These are phyloP conservation scores for Zenarchopterus dispar DNA, from an alignment of 2,797 vertebrate species.

Conservation along the genomic window DNA sequence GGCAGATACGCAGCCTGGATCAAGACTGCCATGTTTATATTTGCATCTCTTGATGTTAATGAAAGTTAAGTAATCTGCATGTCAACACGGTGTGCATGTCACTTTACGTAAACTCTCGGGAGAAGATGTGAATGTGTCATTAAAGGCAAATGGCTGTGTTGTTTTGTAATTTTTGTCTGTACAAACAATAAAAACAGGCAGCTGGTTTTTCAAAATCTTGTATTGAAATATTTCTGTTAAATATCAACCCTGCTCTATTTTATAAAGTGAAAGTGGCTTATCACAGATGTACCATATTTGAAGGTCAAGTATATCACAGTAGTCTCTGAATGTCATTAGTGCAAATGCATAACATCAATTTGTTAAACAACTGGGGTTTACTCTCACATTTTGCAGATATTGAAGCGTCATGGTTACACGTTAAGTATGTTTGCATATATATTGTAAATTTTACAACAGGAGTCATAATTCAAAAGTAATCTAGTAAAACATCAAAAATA, in stretches of 20 bases:
- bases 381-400: slow-evolving; percentile 13
- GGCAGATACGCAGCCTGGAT: slow-evolving; percentile 21
- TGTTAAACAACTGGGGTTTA: slow-evolving; percentile 29
- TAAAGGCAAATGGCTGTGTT: slow-evolving; percentile 47
- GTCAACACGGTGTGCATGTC: slow-evolving; percentile 61
- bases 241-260: background rate
- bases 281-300: background rate
- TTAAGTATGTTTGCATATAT: slow-evolving; percentile 8
- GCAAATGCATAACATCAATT: slow-evolving; percentile 2
- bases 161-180: slow-evolving; percentile 57
- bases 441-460: slow-evolving; percentile 17
- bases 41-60: slow-evolving; percentile 48
- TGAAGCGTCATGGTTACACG: background rate
- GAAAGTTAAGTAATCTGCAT: slow-evolving; percentile 52
- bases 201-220: slow-evolving; percentile 45
- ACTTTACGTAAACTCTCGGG: slow-evolving; percentile 32
- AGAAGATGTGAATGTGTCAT: slow-evolving; percentile 39
- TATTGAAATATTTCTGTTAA: slow-evolving; percentile 10
- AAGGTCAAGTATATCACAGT: background rate
- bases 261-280: background rate
- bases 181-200: slow-evolving; percentile 68
- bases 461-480: slow-evolving; percentile 2
- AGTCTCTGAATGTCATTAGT: slow-evolving; percentile 25
- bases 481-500: slow-evolving; percentile 1
- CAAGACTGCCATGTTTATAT: slow-evolving; percentile 36